phyloP scores from a whole-genome alignment of 2,113 vertebrate genomes.

The Onychorhynchus coronatus region DNA sequence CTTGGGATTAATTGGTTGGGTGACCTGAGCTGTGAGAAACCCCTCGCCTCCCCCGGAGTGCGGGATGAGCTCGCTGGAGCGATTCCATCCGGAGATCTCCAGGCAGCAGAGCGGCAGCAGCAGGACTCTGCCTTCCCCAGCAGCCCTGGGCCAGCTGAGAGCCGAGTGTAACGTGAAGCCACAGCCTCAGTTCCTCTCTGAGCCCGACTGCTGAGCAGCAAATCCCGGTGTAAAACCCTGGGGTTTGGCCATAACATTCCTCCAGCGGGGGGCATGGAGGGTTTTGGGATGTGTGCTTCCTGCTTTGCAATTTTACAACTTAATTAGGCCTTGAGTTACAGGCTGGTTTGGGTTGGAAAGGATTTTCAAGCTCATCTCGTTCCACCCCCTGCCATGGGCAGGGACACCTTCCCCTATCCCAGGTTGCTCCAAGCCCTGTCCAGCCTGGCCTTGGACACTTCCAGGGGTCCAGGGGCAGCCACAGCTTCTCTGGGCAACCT shows the following conservation, averaged over 20 bases:
- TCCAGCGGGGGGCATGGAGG: fast-evolving
- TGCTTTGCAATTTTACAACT: not conserved
- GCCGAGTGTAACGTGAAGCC: not conserved
- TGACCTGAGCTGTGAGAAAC: not conserved
- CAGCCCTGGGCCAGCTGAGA: not conserved
- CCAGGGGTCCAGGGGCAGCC: not conserved
- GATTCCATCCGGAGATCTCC: not conserved
- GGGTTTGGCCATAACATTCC: not conserved
- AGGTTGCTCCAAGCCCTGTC: fast-evolving
- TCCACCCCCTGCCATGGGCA: not conserved
- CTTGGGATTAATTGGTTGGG: not conserved
- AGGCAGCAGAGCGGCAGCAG: not conserved
- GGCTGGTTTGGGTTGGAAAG: not conserved
- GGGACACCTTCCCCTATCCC: not conserved
- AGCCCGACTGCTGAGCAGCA: not conserved
- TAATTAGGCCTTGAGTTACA: not conserved
- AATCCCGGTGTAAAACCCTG: not conserved
- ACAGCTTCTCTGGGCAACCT: not conserved
- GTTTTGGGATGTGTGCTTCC: not conserved
- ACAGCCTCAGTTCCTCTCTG: not conserved
- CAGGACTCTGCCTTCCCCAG: not conserved
- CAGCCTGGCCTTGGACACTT: not conserved
- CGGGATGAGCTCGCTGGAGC: not conserved
- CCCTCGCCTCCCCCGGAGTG: fast-evolving
- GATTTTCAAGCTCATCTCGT: not conserved